Evolutionary conservation across 2,888 invertebrate species (phyloP).

Genomic region (Cerastoderma edule): DNA sequence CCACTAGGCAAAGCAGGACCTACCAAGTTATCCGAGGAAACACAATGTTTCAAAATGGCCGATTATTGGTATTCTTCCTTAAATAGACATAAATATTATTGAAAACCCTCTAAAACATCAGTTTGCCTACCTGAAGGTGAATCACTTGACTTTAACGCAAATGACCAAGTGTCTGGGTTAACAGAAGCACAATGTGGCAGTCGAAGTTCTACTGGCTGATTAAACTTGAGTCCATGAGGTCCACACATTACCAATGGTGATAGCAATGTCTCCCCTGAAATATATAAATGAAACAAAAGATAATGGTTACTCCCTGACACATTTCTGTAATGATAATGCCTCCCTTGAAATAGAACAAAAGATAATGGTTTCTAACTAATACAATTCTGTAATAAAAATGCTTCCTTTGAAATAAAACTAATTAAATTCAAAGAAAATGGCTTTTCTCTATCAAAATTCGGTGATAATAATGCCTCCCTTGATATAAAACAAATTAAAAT

Average conservation of each 20-base stretch:
- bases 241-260: conserved; percentile 98
- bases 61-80: no score
- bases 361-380: neutral
- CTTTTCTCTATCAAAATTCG: no score
- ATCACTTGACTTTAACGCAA: conserved; percentile 84
- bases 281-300: neutral
- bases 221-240: conserved; percentile 94
- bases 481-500: neutral
- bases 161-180: conserved; percentile 85
- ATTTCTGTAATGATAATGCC: neutral
- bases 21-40: no score
- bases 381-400: no score
- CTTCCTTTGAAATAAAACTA: neutral
- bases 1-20: conserved; percentile 96
- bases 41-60: no score
- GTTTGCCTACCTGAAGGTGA: conserved; percentile 75
- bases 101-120: neutral
- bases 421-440: no score
- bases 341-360: neutral
- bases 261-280: conserved; percentile 94
- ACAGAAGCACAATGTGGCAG: conserved; percentile 89
- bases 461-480: conserved; percentile 8
- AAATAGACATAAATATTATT: conserved; percentile 6
- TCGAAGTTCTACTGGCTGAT: conserved; percentile 94
- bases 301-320: neutral